Evolutionary conservation across 2,113 vertebrate species (phyloP).

Genomic region (Prietella phreatophila): DNA sequence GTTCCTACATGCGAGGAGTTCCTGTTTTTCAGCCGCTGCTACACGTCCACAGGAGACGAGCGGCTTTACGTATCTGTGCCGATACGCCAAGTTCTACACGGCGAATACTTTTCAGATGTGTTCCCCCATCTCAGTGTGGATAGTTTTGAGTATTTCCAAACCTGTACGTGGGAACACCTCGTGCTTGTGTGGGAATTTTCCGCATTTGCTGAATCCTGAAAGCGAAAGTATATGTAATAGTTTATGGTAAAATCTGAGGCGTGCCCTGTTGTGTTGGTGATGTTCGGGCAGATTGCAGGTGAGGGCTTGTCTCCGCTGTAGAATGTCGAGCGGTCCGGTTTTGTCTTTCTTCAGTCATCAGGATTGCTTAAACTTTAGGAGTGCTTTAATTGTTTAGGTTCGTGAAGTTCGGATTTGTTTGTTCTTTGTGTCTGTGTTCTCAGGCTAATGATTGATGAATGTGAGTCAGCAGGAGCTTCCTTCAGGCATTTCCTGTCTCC

Average conservation of each 20-base stretch:
- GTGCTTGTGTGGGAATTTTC: background rate
- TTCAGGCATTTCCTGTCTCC: background rate
- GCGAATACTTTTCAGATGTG: background rate
- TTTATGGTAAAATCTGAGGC: background rate
- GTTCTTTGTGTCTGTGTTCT: background rate
- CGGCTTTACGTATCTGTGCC: no score
- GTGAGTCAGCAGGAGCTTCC: background rate
- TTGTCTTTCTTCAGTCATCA: no score
- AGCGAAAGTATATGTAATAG: background rate
- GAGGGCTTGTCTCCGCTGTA: background rate
- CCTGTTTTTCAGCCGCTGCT: no score
- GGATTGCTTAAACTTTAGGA: no score
- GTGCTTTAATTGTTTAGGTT: no score
- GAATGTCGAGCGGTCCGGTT: background rate
- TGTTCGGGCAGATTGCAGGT: background rate
- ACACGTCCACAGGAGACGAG: no score
- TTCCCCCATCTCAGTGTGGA: background rate
- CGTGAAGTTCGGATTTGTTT: background rate
- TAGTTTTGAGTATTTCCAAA: background rate
- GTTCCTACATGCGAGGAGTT: no score
- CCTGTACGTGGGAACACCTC: no score
- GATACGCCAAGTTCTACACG: background rate
- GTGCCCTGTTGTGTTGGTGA: background rate
- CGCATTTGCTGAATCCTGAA: no score
- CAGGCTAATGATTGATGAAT: background rate